Evolutionary conservation across 2,797 vertebrate species (phyloP).

Genomic region (Gobionotothen gibberifrons): DNA sequence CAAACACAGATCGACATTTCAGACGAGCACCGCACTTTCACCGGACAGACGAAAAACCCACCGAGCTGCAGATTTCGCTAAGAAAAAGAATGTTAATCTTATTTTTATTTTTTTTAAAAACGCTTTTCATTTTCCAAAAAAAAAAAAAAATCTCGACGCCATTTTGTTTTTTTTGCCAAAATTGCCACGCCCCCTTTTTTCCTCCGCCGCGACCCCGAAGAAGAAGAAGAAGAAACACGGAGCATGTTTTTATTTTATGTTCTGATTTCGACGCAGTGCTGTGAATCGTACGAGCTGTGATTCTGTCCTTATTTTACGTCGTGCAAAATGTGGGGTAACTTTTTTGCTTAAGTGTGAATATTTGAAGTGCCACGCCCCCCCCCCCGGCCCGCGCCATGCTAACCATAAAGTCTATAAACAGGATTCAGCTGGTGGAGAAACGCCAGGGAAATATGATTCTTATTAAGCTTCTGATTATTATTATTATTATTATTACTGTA

Average conservation of each 20-base stretch:
- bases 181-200: no score
- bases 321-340: slow-evolving; percentile 76
- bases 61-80: slow-evolving; percentile 23
- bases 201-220: no score
- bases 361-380: slow-evolving; percentile 81
- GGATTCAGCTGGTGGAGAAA: slow-evolving; percentile 66
- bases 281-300: slow-evolving; percentile 78
- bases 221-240: no score
- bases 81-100: no score
- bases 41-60: slow-evolving; percentile 14
- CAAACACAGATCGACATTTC: slow-evolving; percentile 46
- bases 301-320: slow-evolving; percentile 68
- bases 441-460: slow-evolving; percentile 59
- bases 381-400: slow-evolving; percentile 74
- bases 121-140: no score
- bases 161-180: no score
- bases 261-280: slow-evolving; percentile 67
- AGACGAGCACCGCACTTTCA: slow-evolving; percentile 59
- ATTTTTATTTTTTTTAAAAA: no score
- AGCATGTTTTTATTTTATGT: slow-evolving; percentile 56
- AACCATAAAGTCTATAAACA: slow-evolving; percentile 66
- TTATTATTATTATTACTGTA: slow-evolving; percentile 52
- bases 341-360: slow-evolving; percentile 74
- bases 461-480: slow-evolving; percentile 72
- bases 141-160: no score